These are phyloP conservation scores for Ranitomeya variabilis DNA, from an alignment of 2,113 vertebrate species.

Conservation along the genomic window DNA sequence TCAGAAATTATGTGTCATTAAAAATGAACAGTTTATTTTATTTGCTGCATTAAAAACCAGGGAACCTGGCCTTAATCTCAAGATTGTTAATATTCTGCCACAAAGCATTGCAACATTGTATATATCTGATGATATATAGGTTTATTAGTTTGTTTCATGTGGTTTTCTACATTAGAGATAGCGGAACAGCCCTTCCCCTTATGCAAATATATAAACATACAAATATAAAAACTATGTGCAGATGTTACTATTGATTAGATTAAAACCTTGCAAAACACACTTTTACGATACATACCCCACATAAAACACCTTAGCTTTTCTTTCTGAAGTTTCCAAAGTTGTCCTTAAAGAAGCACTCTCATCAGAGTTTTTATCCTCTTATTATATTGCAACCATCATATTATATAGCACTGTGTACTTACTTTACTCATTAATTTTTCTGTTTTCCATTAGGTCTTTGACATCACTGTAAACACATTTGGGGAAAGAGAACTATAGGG, in stretches of 20 bases:
- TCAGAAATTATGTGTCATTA: constrained; percentile 20
- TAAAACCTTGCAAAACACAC: background rate
- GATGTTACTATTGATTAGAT: background rate
- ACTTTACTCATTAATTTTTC: no score
- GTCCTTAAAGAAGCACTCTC: no score
- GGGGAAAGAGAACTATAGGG: no score
- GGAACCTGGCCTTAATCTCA: background rate
- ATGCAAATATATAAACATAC: background rate
- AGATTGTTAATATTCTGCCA: background rate
- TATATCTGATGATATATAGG: background rate
- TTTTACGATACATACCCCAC: no score
- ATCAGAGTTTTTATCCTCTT: no score
- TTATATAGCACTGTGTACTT: no score
- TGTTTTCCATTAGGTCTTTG: no score
- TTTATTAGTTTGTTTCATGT: background rate
- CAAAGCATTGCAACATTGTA: background rate
- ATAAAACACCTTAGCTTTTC: no score
- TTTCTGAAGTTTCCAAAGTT: no score
- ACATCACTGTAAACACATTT: no score
- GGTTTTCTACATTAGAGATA: background rate
- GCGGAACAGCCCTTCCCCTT: background rate
- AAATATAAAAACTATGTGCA: background rate
- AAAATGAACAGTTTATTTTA: constrained; percentile 19
- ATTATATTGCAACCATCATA: no score
- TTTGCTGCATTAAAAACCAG: constrained; percentile 2